Evolutionary conservation across 1,140 invertebrate species (phyloP).

Genomic region (Mylabris phalerata): DNA sequence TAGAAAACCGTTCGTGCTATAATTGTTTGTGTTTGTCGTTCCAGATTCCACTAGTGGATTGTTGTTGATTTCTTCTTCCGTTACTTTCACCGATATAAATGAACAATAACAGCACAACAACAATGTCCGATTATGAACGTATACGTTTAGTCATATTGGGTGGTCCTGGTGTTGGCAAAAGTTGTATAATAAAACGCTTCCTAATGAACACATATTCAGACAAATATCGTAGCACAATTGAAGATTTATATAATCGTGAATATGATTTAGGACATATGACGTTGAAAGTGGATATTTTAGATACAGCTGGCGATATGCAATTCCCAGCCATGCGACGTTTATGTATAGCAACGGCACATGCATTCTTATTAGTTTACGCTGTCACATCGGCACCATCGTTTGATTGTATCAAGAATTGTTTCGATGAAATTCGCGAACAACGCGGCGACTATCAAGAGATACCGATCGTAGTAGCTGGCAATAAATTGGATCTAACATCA

Average conservation of each 20-base stretch:
- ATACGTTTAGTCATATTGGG: slow-evolving; percentile 80
- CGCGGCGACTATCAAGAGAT: slow-evolving; percentile 71
- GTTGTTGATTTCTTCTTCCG: too few relatives aligned
- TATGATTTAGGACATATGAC: slow-evolving; percentile 69
- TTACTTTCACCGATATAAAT: slow-evolving; percentile 4
- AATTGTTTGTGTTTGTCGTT: too few relatives aligned
- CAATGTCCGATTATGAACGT: slow-evolving; percentile 63
- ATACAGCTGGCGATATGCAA: slow-evolving; percentile 80
- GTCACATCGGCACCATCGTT: slow-evolving; percentile 72
- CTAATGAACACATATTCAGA: slow-evolving; percentile 78
- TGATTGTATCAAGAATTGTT: slow-evolving; percentile 68
- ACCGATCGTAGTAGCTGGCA: slow-evolving; percentile 79
- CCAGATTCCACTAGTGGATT: too few relatives aligned
- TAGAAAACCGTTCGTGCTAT: too few relatives aligned
- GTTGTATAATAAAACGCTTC: slow-evolving; percentile 77
- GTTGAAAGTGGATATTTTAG: slow-evolving; percentile 80
- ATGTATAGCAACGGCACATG: slow-evolving; percentile 83
- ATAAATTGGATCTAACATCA: slow-evolving; percentile 68
- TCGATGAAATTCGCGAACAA: slow-evolving; percentile 77
- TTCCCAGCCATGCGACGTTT: slow-evolving; percentile 82
- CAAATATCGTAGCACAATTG: slow-evolving; percentile 81
- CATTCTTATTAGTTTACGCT: slow-evolving; percentile 83
- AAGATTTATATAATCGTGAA: slow-evolving; percentile 82
- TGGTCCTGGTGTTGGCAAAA: slow-evolving; percentile 75
- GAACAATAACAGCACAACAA: slow-evolving; percentile 34